These are phyloP conservation scores for Chloebia gouldiae DNA, from an alignment of 2,113 vertebrate genomes.

Conservation along the genomic window DNA sequence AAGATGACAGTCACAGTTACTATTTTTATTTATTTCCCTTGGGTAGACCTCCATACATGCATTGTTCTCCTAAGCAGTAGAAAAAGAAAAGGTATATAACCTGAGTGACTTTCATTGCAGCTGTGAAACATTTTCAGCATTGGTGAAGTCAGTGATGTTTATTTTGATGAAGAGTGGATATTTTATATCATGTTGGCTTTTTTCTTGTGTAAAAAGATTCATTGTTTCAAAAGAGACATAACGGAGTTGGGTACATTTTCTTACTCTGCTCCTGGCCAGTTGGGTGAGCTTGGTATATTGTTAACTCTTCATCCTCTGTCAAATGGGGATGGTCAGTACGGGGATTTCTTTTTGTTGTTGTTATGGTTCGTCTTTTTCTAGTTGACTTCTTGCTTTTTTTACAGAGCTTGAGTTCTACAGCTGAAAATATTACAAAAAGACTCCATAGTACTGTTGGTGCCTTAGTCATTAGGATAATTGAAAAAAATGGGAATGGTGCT, in stretches of 20 bases:
- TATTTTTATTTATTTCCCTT: background rate
- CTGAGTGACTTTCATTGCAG: background rate
- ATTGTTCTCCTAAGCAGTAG: background rate
- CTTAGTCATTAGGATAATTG: background rate
- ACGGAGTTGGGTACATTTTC: background rate
- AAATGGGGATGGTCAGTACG: background rate
- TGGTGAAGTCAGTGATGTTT: background rate
- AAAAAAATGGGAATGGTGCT: background rate
- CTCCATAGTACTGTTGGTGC: background rate
- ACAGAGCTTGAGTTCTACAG: background rate
- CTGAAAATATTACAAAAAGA: background rate
- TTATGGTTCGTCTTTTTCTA: background rate
- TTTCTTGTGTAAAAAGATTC: background rate
- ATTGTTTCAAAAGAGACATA: background rate
- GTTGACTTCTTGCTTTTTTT: background rate
- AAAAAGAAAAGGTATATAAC: background rate
- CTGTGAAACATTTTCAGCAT: background rate
- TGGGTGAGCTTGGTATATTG: background rate
- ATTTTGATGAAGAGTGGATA: background rate
- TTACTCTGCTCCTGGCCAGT: background rate
- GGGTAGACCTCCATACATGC: background rate
- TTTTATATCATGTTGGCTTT: background rate
- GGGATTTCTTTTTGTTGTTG: background rate
- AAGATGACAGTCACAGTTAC: background rate
- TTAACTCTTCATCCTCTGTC: background rate